Percentiles rank a stretch among this genome's conserved stretches.
Evolutionary conservation across 92 coral and sea anemone genomes (phyloP).

Genomic region (Pocillopora meandrina): DNA sequence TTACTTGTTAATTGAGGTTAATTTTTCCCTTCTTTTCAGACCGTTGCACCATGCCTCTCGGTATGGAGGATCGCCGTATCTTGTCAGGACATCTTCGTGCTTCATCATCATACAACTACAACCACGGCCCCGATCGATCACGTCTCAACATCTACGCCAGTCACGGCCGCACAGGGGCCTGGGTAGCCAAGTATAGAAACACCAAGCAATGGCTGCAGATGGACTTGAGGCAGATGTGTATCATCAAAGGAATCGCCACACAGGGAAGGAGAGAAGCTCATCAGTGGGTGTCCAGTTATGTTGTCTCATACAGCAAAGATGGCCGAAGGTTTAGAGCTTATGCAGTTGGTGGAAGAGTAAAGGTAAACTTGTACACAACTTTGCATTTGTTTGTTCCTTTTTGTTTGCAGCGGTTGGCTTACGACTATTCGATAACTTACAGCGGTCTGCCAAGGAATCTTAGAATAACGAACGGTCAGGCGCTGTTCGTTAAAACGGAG

Average conservation of each 20-base stretch:
- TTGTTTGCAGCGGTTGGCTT: no score
- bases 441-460: no score
- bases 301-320: conserved; percentile 54
- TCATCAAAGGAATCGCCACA: conserved; percentile 78
- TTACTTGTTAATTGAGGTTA: no score
- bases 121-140: conserved; percentile 83
- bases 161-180: conserved; percentile 75
- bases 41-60: conserved; percentile 77
- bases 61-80: conserved; percentile 74
- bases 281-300: conserved; percentile 70
- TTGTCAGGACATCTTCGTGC: conserved; percentile 72
- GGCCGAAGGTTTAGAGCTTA: conserved; percentile 52
- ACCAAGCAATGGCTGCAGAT: conserved; percentile 67
- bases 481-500: no score
- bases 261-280: conserved; percentile 75
- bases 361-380: conserved; percentile 22
- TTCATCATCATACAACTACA: conserved; percentile 69
- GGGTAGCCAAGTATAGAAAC: conserved; percentile 71
- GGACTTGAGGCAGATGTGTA: conserved; percentile 63
- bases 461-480: no score
- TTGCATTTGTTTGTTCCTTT: no score
- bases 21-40: conserved; percentile 19
- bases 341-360: conserved; percentile 53
- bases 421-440: no score
- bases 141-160: conserved; percentile 66